Evolutionary conservation across 1,140 invertebrate species (phyloP), one percentile per base, ranked within the genome.

Genomic region (Cydia fagiglandana): DNA sequence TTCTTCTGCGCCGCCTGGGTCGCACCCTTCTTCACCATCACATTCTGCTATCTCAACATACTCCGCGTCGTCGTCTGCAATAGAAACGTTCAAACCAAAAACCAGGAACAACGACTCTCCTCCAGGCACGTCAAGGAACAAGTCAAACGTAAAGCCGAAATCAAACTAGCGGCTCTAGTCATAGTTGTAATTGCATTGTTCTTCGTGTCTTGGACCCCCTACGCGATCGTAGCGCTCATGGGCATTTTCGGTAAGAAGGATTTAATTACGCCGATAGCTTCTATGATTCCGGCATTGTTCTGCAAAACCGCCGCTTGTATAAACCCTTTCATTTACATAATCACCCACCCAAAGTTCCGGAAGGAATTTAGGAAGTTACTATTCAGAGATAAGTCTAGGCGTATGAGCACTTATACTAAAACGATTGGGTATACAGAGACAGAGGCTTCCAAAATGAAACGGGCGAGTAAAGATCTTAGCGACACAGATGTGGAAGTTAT

Each of bases 131-230:
- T 94, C 0, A 94, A 94, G 75, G 94, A 95, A 79, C 94, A 96
- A 86, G 93, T 95, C 61, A 96, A 95, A 81, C 92, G 93, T 30
- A 95, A 94, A 79, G 95, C 94, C 24, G 96, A 96, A 86, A 86
- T 96, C 12, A 94, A 95, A 84, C 91, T 96, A 34, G 95, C 95
- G 0, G 90, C 94, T 20, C 93, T 96, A 38, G 95, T 96, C 17
- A 94, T 96, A 12, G 91, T 94, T 12, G 94, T 96, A 0, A 95
- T 96, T 73, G 93, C 93, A 0, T 85, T 96, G 73, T 97, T 96
- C 94, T 95, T 97, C 80, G 80, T 96, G 7, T 95, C 96, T 4
- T 97, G 96, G 96, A 96, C 96, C 0, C 96, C 96, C 0, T 97
- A 97, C 83, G 95, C 96, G 0, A 87, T 95, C 6, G 95, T 97